Conservation (phyloP, 2,888 invertebrate species). For the Baronia brevicornis region DNA sequence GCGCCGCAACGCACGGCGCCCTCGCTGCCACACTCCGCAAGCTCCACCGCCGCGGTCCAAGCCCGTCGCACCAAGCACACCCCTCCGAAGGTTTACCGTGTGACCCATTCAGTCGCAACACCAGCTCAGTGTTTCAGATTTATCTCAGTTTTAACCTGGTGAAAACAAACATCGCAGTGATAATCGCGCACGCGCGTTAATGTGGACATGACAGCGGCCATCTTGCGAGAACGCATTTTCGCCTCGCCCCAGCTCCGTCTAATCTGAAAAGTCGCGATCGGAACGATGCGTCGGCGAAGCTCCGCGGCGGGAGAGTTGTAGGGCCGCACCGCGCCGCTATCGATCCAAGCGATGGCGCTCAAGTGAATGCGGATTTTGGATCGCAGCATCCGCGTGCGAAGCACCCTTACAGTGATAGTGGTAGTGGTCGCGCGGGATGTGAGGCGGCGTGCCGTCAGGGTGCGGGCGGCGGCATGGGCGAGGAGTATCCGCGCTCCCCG, state of each 20-base stretch:
- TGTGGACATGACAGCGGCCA: slow-evolving; percentile 69
- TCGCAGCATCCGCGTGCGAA: slow-evolving; percentile 54
- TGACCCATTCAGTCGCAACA: slow-evolving; percentile 6
- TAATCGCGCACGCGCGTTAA: slow-evolving; percentile 66
- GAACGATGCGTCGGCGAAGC: slow-evolving; percentile 50
- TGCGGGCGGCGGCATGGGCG: slow-evolving; percentile 73
- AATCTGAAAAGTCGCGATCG: slow-evolving; percentile 40
- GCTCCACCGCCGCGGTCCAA: slow-evolving; percentile 27
- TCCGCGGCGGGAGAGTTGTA: slow-evolving; percentile 55
- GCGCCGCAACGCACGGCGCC: slow-evolving; percentile 40
- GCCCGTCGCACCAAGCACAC: slow-evolving; percentile 7
- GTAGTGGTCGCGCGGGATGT: slow-evolving; percentile 61
- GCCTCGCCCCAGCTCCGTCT: slow-evolving; percentile 69
- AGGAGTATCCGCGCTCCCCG: slow-evolving; percentile 71
- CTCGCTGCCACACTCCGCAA: slow-evolving; percentile 38
- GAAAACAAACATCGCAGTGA: slow-evolving; percentile 68
- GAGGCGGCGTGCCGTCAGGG: slow-evolving; percentile 54
- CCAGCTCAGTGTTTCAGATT: slow-evolving; percentile 10
- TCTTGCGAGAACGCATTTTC: slow-evolving; percentile 70
- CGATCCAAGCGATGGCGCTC: slow-evolving; percentile 68
- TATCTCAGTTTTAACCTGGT: slow-evolving; percentile 27
- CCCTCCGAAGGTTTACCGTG: slow-evolving; percentile 4
- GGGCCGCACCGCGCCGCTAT: slow-evolving; percentile 66
- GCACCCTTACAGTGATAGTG: slow-evolving; percentile 56
- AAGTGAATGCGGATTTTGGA: slow-evolving; percentile 72